Base-by-base conservation (phyloP, 2,113 vertebrate genomes). In the Columba janthina region DNA sequence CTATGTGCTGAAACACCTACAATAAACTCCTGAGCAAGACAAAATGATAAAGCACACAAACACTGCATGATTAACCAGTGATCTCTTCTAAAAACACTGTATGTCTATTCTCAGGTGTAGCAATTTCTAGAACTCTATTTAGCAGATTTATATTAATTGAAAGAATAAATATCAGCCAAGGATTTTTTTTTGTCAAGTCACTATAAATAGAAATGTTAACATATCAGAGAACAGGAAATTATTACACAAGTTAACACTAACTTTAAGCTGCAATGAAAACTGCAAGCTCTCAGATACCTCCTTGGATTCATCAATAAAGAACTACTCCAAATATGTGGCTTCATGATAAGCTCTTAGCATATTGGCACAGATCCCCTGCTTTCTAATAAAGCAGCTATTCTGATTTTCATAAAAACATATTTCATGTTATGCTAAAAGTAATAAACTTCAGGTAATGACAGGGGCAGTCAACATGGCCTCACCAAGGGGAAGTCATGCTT, bases 131-230 rank as follows among this genome's bases (percentile, higher is more conserved):
- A 77, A 87, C 14, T 60, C 18, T 67, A 51, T 70, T 65, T 61
- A 86, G 38, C 28, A 80, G 60, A 64, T 56, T 64, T 71, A 87
- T 16, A 32, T 14, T 42, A 71, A 48, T 34, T 57, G 48, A 77
- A 93, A 80, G n/a, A 72, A 51, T 32, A 89, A 94, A 61, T 16
- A 71, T 36, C 34, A 42, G 46, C 24, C 54, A 77, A 71, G 17
- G 25, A 42, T 42, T 42, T 42, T 22, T 75, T 95, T 93, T 94
- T 92, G 89, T 56, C 70, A 81, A 94, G 88, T 96, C 93, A 92
- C 87, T 81, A 61, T 29, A 92, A 92, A 95, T 64, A 87, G 57
- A 96, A 89, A 95, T 94, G 91, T 91, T 89, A 40, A 56, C 7
- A 9, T 69, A 53, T 22, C 57, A 92, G 44, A 76, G 34, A 87